Conservation (phyloP, 2,888 invertebrate genomes). For the Leucoma salicis region DNA sequence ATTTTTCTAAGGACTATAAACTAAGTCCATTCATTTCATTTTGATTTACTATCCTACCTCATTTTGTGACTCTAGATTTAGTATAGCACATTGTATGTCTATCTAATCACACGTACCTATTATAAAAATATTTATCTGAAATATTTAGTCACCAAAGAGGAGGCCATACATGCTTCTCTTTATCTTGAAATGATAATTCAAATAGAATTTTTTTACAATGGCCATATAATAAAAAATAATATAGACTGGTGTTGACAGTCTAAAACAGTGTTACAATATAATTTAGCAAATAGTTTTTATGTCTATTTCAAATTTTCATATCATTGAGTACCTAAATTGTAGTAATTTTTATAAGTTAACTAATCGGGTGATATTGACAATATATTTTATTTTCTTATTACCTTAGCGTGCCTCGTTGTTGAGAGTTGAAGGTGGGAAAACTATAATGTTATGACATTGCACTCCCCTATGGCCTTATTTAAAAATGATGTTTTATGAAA, state of each 20-base stretch:
- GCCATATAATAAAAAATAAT: neutral
- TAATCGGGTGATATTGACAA: constrained; percentile 62
- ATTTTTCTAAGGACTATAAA: constrained; percentile 36
- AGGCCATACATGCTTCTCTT: constrained; percentile 56
- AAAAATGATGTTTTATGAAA: constrained; percentile 49
- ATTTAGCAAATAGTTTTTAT: constrained; percentile 33
- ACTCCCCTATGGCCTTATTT: constrained; percentile 71
- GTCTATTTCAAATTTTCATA: constrained; percentile 54
- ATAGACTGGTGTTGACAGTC: neutral
- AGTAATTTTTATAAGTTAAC: constrained; percentile 37
- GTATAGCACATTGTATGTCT: constrained; percentile 49
- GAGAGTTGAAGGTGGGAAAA: constrained; percentile 45
- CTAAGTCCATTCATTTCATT: constrained; percentile 54
- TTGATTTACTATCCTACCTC: constrained; percentile 75
- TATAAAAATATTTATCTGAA: constrained; percentile 44
- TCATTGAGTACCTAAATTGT: constrained; percentile 58
- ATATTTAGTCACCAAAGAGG: constrained; percentile 71
- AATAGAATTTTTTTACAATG: neutral
- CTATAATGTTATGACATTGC: constrained; percentile 39
- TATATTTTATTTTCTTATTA: constrained; percentile 53
- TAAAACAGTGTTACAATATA: constrained; percentile 7
- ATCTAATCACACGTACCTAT: constrained; percentile 34
- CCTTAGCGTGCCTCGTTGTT: constrained; percentile 57
- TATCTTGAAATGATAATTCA: constrained; percentile 16
- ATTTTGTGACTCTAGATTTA: constrained; percentile 69